Percentiles rank a stretch among this genome's conserved stretches.
phyloP scores from a whole-genome alignment of 2,113 vertebrate species.

The Lipotes vexillifer region DNA sequence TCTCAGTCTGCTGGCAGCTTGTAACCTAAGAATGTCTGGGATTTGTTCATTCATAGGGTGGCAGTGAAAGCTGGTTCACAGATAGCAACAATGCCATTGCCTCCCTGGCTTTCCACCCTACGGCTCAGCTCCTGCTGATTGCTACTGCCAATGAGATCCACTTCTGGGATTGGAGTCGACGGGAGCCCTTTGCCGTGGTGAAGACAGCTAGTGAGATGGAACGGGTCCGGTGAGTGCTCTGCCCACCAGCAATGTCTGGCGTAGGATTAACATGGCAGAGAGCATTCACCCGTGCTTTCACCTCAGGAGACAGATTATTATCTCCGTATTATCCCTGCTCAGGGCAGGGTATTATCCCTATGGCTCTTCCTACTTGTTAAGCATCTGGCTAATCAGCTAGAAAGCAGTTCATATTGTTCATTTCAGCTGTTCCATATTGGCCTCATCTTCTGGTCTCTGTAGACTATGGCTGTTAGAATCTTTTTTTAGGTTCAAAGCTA shows the following conservation, averaged over 20 bases:
- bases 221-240: constrained; percentile 89
- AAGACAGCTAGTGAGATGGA: constrained; percentile 98
- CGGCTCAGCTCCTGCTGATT: constrained; percentile 97
- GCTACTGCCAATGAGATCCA: constrained; percentile 98
- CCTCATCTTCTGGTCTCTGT: background rate
- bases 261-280: background rate
- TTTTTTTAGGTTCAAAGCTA: background rate
- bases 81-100: constrained; percentile 99
- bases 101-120: constrained; percentile 96
- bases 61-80: constrained; percentile 99
- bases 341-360: background rate
- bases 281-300: background rate
- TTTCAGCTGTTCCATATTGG: background rate
- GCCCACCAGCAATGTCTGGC: background rate
- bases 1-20: background rate
- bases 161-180: constrained; percentile 99
- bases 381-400: background rate
- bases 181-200: constrained; percentile 97
- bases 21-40: constrained; percentile 59
- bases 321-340: background rate
- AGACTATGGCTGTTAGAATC: background rate
- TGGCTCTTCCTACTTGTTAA: background rate
- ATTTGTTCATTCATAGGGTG: constrained; percentile 85
- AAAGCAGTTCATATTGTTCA: background rate
- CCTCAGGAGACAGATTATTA: background rate